Evolutionary conservation across 2,113 vertebrate genomes (phyloP).

Genomic region (Ia io): DNA sequence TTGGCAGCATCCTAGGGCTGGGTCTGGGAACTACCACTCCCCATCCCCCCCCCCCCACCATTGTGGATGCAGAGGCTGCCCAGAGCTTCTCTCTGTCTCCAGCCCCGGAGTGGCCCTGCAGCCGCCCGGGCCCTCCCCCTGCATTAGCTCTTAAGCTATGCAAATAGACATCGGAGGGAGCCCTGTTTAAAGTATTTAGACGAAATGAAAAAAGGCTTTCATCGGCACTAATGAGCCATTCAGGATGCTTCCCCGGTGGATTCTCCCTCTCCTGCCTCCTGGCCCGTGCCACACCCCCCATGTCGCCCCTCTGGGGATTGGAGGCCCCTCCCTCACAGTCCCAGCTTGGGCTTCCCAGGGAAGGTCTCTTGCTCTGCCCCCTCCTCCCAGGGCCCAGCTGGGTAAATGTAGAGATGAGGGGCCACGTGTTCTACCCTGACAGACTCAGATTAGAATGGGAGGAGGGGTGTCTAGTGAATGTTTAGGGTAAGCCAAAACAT

Average conservation of each 20-base stretch:
- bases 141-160: conserved; percentile 78
- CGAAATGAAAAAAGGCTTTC: conserved; percentile 80
- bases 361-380: not conserved
- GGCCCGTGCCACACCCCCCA: not conserved
- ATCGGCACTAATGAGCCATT: conserved; percentile 82
- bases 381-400: not conserved
- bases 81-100: not conserved
- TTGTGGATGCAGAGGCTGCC: rapidly evolving
- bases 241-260: conserved; percentile 67
- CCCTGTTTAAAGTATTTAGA: conserved; percentile 79
- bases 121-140: conserved; percentile 51
- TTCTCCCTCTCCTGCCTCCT: conserved; percentile 56
- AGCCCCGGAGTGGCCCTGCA: not conserved
- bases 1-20: not conserved
- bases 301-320: not conserved
- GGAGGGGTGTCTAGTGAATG: not conserved
- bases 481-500: not conserved
- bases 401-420: not conserved
- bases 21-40: not conserved
- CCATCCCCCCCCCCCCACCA: no score
- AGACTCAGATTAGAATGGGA: not conserved
- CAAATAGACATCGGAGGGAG: conserved; percentile 77
- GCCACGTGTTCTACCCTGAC: not conserved
- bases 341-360: not conserved
- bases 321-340: not conserved